Evolutionary conservation across 2,888 invertebrate species (phyloP), one percentile per base, ranked within the genome.

Genomic region (Serrognathus titanus): DNA sequence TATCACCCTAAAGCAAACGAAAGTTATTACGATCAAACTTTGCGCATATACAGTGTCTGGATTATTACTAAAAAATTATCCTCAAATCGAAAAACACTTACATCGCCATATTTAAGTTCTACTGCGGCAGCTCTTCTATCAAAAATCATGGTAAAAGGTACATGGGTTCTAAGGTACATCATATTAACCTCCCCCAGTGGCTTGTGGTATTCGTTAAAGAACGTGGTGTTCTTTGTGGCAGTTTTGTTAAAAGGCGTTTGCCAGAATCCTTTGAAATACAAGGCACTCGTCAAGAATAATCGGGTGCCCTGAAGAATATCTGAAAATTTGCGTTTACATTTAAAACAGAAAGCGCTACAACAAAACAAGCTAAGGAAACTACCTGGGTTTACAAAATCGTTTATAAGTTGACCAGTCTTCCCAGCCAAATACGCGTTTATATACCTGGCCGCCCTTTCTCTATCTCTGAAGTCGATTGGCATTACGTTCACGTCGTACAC

Each of bases 211-310:
- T 86, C 87, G 64, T 85, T 80, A 64, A 80, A 84, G 68, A 88
- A 89, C 0, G 80, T 74, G 61, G 84, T 83, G 1, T 70, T 57
- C 1, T 66, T 71, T 0, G 88, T 88, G 2, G 80, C 79, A 0
- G 81, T 72, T 50, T 66, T 70, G 66, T 88, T 85, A 66, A 89
- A 89, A 0, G 87, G 87, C 1, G 75, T 75, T n/a, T 80, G 76
- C 90, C 90, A 90, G 9, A 83, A 76, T 6, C 89, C 89, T 75
- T 87, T 88, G 72, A 90, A 90, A 57, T 82, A 87, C 48, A 89
- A 80, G 0, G 87, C 84, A 54, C 88, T 88, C 0, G 86, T 81
- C 64, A 90, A 72, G 57, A 89, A 81, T 77, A 90, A 81, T 65
- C 82, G 78, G 0, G 87, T 82, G 62, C 84, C 78, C 2, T 64